Evolutionary conservation across 2,113 vertebrate species (phyloP), one percentile per base, ranked within the genome.

Genomic region (Nannospalax galili): DNA sequence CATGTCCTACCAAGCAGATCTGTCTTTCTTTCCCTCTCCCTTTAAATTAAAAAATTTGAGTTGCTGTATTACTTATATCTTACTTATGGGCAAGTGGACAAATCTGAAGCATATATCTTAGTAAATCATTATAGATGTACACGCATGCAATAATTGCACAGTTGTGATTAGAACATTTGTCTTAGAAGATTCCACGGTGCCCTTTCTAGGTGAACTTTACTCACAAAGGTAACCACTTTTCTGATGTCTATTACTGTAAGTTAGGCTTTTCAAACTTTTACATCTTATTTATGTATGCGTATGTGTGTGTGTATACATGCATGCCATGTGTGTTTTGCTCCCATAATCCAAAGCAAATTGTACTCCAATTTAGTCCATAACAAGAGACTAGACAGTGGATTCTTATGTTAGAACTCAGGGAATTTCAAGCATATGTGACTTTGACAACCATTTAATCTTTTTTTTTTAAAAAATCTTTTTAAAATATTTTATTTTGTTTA

Each of bases 41-140:
- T 91, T 79, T 73, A 80, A 88, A 60, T 88, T 79, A 67, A 78
- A 72, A 48, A 58, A 15, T 73, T 73, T 79, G 65, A 67, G 75
- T 62, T 91, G 9, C 90, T 73, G 4, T 67, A 35, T 74, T 92
- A 42, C 77, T 92, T 84, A 62, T 17, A 65, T 82, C 32, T 60
- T 91, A 32, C 16, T 45, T 10, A 42, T 8, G 45, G 26, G 56
- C 81, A 87, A 80, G 58, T 79, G 22, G 26, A 84, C 52, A 81
- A 48, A 60, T 93, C 37, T 28, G 88, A 91, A 92, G 69, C 48
- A 35, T 40, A 45, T 37, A 87, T 69, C 40, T 72, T 17, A 37
- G 28, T 69, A 91, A 62, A 24, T 70, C 17, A 90, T 88, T 77
- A 81, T 14, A 72, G 48, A 65, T 75, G 19, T 8, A 24, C 8